phyloP scores from a whole-genome alignment of 2,113 vertebrate genomes.

The Paramormyrops kingsleyae region DNA sequence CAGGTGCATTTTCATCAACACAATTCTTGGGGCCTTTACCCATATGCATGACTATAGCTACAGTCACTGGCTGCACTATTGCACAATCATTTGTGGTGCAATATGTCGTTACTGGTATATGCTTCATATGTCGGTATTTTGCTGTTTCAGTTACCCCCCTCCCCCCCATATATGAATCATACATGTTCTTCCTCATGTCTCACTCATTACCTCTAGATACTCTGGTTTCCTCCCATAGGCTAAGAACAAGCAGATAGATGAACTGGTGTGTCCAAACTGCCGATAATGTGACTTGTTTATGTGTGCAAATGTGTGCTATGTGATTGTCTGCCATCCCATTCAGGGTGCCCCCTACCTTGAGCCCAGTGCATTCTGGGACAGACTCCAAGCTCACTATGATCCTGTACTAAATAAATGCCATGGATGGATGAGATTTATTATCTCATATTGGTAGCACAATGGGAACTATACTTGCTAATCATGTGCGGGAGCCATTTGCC shows the following conservation, averaged over 20 bases:
- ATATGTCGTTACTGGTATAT: not conserved
- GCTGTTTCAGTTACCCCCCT: not conserved
- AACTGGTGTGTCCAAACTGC: not conserved
- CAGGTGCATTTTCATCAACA: not conserved
- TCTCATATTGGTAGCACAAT: not conserved
- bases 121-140: not conserved
- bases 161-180: accelerated
- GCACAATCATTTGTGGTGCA: not conserved
- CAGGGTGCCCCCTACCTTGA: not conserved
- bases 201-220: not conserved
- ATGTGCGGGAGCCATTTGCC: not conserved
- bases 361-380: not conserved
- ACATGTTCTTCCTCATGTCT: not conserved
- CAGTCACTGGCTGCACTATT: not conserved
- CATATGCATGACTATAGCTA: not conserved
- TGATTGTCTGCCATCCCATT: not conserved
- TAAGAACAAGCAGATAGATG: too few species aligned
- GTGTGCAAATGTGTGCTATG: not conserved
- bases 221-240: too few species aligned
- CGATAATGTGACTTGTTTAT: not conserved
- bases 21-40: not conserved
- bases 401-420: not conserved
- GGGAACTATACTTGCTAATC: not conserved
- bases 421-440: not conserved
- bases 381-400: not conserved